Base-by-base conservation (phyloP, 2,797 vertebrate species). In the Uromys caudimaculatus region DNA sequence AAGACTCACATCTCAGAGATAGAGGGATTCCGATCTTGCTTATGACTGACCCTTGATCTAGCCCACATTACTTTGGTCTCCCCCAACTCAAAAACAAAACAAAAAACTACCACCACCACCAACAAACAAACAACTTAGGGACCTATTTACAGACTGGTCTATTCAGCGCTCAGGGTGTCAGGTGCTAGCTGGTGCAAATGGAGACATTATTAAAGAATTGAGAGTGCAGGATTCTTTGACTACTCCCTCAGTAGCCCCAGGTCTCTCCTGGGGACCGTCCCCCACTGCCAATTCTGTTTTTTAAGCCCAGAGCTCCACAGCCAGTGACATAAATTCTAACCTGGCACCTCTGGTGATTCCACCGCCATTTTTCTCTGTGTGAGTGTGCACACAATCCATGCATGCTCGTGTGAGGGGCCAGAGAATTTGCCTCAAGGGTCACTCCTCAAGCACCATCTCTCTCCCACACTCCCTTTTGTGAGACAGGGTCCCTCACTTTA, bases 251-350 rank as follows among this genome's bases (percentile, higher is more conserved):
- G 67, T 38, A 62, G 41, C n/a, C 60, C 41, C 41, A 54, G n/a
- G 0, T 9, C 35, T 6, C 3, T 41, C 29, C 24, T 67, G 12
- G 0, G 14, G 60, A n/a, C 13, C 27, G 3, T 35, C 12, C 17
- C 24, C n/a, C 5, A 17, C 35, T 4, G 12, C 52, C 2, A 0
- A 13, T 11, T 50, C 3, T 23, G 87, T 77, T 47, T 62, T 19
- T 84, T 29, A 47, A 2, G 19, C 35, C 62, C 90, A 19, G 47
- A 83, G 50, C 8, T 79, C 58, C 21, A 79, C 3, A 27, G 64
- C 64, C 38, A 44, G 2, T 0, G 29, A 50, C 47, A 6, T 3
- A 32, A 32, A 76, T 58, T 14, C 85, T 62, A 52, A 29, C 7
- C 21, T 3, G 38, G 24, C 4, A 35, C 4, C 24, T 75, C n/a